Percentiles rank a stretch among this genome's conserved stretches.
These are phyloP conservation scores for Anastrepha obliqua DNA, from an alignment of 1,140 invertebrate species.

Conservation along the genomic window DNA sequence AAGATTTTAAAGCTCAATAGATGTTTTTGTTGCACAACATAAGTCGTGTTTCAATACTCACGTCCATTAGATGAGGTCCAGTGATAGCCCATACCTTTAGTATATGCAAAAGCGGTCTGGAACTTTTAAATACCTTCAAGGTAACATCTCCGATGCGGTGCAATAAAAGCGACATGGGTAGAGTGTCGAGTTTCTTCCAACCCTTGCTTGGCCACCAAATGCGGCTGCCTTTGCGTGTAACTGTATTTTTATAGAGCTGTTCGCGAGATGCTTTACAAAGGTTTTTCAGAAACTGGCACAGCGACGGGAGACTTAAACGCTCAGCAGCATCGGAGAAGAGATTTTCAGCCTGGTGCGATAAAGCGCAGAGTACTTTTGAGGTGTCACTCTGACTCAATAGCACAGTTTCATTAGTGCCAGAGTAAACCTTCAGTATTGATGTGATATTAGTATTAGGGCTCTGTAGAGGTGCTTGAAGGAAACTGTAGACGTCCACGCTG, in stretches of 20 bases:
- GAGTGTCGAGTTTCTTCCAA: constrained; percentile 74
- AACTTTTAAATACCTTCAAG: constrained; percentile 88
- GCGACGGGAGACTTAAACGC: constrained; percentile 87
- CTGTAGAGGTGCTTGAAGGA: constrained; percentile 83
- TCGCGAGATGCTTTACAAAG: constrained; percentile 88
- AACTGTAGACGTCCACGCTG: constrained; percentile 88
- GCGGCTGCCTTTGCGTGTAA: constrained; percentile 76
- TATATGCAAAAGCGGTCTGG: constrained; percentile 90
- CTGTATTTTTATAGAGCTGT: constrained; percentile 80
- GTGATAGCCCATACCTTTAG: constrained; percentile 93
- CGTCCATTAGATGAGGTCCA: constrained; percentile 93
- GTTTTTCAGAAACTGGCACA: constrained; percentile 87
- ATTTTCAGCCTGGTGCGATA: constrained; percentile 90
- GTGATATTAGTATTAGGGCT: constrained; percentile 77
- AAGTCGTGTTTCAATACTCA: constrained; percentile 68
- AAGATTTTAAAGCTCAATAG: constrained; percentile 56
- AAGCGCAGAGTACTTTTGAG: constrained; percentile 88
- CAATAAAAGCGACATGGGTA: constrained; percentile 79
- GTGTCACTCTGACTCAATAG: constrained; percentile 87
- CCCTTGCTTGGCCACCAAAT: constrained; percentile 73
- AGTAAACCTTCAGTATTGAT: constrained; percentile 72
- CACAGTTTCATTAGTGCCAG: constrained; percentile 78
- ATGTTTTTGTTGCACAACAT: constrained; percentile 1
- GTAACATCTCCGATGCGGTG: constrained; percentile 91
- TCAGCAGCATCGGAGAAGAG: constrained; percentile 90